Percentiles rank a stretch among this genome's conserved stretches.
These are phyloP conservation scores for Sebastes matsubarae DNA, from an alignment of 2,797 vertebrate species.

Conservation along the genomic window DNA sequence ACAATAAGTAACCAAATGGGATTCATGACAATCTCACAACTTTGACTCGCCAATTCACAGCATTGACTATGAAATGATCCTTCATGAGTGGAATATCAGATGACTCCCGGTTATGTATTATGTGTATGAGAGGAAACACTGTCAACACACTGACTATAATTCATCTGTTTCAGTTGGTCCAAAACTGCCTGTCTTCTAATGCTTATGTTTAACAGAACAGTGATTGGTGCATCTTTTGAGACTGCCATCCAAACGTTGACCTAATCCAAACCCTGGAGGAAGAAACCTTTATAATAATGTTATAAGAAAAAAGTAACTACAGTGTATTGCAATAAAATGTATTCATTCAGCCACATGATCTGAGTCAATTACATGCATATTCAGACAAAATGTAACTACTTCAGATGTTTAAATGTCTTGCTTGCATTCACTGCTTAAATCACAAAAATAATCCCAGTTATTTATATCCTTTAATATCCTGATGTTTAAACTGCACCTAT, in stretches of 20 bases:
- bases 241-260: background rate
- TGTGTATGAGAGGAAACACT: constrained; percentile 13
- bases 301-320: background rate
- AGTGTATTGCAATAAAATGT: background rate
- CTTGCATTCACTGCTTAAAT: background rate
- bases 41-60: constrained; percentile 37
- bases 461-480: background rate
- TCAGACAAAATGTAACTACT: background rate
- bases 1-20: constrained; percentile 70
- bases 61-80: constrained; percentile 47
- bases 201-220: background rate
- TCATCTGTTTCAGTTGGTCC: background rate
- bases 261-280: background rate
- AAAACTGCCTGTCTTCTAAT: background rate
- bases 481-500: background rate
- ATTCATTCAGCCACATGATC: background rate
- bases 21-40: constrained; percentile 59
- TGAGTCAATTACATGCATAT: background rate
- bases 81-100: constrained; percentile 36
- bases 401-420: background rate
- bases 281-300: background rate
- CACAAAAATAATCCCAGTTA: background rate
- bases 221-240: background rate
- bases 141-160: constrained; percentile 9
- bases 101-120: constrained; percentile 1